These are phyloP conservation scores for Cyprinella venusta DNA, from an alignment of 2,797 vertebrate genomes.

Conservation along the genomic window DNA sequence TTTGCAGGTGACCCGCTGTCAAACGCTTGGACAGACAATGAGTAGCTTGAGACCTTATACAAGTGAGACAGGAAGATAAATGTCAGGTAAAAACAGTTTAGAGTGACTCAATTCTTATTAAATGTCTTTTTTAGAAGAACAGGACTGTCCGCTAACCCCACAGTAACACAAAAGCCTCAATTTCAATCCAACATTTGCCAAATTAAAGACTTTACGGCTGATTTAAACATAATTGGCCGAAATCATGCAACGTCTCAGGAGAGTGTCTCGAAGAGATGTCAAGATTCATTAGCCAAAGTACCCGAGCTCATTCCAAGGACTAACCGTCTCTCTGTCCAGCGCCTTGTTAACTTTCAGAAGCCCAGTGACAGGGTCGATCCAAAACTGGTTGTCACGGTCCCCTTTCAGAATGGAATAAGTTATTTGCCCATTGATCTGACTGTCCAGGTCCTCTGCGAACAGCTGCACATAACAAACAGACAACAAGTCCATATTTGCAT, in stretches of 20 bases:
- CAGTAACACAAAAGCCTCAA: constrained; percentile 11
- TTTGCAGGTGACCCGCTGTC: constrained; percentile 92
- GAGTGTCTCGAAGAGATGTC: constrained; percentile 40
- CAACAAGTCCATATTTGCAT: not conserved
- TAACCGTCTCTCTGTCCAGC: constrained; percentile 93
- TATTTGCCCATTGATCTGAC: constrained; percentile 89
- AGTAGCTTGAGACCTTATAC: constrained; percentile 88
- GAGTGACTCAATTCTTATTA: not conserved
- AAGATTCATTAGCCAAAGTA: constrained; percentile 47
- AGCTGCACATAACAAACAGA: constrained; percentile 76
- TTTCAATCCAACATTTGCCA: constrained; percentile 22
- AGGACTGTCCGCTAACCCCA: not conserved
- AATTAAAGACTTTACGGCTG: constrained; percentile 40
- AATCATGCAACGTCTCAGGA: constrained; percentile 30
- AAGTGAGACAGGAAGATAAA: constrained; percentile 40
- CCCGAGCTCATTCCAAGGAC: constrained; percentile 59
- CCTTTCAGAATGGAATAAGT: constrained; percentile 91
- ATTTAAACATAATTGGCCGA: constrained; percentile 52
- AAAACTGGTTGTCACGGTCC: constrained; percentile 92
- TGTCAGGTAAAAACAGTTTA: constrained; percentile 41
- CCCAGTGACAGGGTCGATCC: constrained; percentile 88
- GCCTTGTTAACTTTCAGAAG: constrained; percentile 93
- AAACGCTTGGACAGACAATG: constrained; percentile 90
- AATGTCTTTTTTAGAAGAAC: constrained; percentile 17
- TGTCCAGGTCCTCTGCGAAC: constrained; percentile 92